A percentile compares a stretch with the other conserved stretches of the same genome.
Conservation (phyloP, 2,797 vertebrate genomes). For the Decapterus maruadsi region DNA sequence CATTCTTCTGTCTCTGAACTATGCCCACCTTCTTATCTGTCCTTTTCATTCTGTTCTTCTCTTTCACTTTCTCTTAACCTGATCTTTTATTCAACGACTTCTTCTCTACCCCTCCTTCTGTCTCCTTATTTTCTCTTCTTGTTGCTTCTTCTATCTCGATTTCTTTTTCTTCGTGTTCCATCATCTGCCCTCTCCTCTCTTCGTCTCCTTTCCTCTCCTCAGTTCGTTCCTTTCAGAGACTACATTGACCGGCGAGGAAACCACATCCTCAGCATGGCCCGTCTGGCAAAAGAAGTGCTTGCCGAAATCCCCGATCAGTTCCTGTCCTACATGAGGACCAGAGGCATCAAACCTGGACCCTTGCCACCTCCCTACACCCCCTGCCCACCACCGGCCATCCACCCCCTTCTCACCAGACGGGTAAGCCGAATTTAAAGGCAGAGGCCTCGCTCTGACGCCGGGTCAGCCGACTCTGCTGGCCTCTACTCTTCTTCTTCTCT, state of each 20-base stretch:
- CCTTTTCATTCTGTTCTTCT: conserved; percentile 2
- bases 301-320: conserved; percentile 98
- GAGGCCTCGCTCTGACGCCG: neutral
- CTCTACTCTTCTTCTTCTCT: conserved; percentile 65
- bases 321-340: conserved; percentile 96
- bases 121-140: neutral
- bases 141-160: neutral
- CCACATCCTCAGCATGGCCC: conserved; percentile 96
- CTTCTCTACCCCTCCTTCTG: neutral
- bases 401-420: conserved; percentile 83
- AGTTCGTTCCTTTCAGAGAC: conserved; percentile 98
- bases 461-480: conserved; percentile 32
- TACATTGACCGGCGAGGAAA: conserved; percentile 96
- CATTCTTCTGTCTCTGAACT: conserved; percentile 22
- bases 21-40: conserved; percentile 4
- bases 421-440: conserved; percentile 94
- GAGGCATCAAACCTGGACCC: conserved; percentile 95
- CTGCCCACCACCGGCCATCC: conserved; percentile 72
- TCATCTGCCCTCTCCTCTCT: neutral
- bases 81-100: neutral
- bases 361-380: conserved; percentile 90
- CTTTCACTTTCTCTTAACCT: neutral
- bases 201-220: conserved; percentile 17
- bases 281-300: conserved; percentile 95
- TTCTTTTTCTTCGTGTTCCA: neutral